Base-by-base conservation (phyloP, 1,140 invertebrate genomes). In the Neodiprion lecontei region DNA sequence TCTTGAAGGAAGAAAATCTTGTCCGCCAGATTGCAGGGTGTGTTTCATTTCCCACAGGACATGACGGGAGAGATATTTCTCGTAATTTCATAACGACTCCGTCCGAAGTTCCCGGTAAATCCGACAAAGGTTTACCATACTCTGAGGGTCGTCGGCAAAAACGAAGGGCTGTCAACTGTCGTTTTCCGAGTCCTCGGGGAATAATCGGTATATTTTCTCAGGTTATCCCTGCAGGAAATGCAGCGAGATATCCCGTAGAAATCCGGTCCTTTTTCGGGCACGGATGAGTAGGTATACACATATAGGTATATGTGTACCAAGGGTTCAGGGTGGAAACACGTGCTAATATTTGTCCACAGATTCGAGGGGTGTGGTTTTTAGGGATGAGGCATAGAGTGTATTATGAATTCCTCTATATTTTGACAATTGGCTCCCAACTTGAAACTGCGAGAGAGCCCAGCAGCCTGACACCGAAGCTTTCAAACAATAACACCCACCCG, bases 141-240 rank as follows among this genome's bases (percentile, higher is more conserved):
- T 9, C 9, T 61, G 5, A 40, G 28, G 28, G 28, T 40, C 28
- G 1, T 40, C 53, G 53, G n/a, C 4, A 9, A 17, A 17, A 17
- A 61, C 9, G 53, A 61, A 61, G 53, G 53, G n/a, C 53, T 61
- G 53, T 61, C 53, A 61, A 61, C 53, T 61, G 53, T 61, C 53
- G n/a, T 17, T 40, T 40, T 17, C 11, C 53, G 8, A 17, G 53
- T 61, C 53, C 53, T 61, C n/a, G 4, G 53, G 53, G 53, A 61
- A 61, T 61, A 40, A 40, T 40, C 28, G 11, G 53, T 61, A 14
- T 61, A 61, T 61, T 61, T 61, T 61, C n/a, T 61, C 53, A 61
- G 53, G 53, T 61, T 61, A 61, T 61, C 53, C 53, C 53, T 61
- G 53, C 53, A 61, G 53, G 53, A 61, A 61, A 61, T 17, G 53